Evolutionary conservation across 2,797 vertebrate genomes (phyloP), one percentile per base, ranked within the genome.

Genomic region (Tarsius wallacei): DNA sequence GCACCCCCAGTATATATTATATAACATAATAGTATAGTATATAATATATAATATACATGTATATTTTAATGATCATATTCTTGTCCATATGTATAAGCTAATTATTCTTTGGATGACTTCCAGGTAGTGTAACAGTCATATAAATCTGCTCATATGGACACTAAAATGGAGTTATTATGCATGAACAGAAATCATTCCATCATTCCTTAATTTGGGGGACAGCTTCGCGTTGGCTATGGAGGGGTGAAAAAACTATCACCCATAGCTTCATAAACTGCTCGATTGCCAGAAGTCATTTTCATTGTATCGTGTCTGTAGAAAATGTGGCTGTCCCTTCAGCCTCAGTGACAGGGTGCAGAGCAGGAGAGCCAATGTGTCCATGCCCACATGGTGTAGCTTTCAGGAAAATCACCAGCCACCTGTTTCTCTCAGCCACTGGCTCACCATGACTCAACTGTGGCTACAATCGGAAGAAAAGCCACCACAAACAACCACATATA

Each of bases 91-190:
- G 49, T 70, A 59, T 1, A 17, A 90, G 78, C 17, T 81, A 84
- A 93, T 93, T 89, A 93, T 76, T 47, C 61, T 95, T 36, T 90
- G 90, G 90, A 85, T 94, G 82, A 59, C 74, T 92, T 96, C 90
- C 66, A 94, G 87, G 77, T 2, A 74, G 59, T 24, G 2, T 49
- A 63, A 64, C 28, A 47, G 33, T 87, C 90, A 77, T 51, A 80
- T 49, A 55, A 78, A 86, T 64, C 47, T 51, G 17, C 51, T 73
- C 71, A 42, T 77, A 77, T 7, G 49, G 87, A 90, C 49, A 33
- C 73, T 90, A 68, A 83, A 73, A 47, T 78, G 7, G 77, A 88
- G 33, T 82, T 57, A 76, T 19, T 47, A n/a, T 1, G 14, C 64
- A 76, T 11, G 24, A 53, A 64, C 21, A 88, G 80, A 85, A 96